Percentiles rank a stretch among this genome's conserved stretches.
Evolutionary conservation across 2,113 vertebrate genomes (phyloP).

Genomic region (Bambusicola thoracicus): DNA sequence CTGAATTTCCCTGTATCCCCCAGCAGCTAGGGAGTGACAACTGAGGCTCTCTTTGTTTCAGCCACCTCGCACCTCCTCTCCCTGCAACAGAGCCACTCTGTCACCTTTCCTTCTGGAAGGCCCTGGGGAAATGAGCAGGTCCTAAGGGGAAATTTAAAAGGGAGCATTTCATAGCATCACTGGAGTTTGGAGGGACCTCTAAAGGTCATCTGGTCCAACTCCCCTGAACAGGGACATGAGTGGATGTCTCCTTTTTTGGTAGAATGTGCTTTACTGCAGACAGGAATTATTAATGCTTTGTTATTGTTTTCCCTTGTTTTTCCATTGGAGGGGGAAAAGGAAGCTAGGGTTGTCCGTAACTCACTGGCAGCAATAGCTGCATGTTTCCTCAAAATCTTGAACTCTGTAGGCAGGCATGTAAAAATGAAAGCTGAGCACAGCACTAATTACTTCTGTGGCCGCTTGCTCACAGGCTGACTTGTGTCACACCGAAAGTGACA

Average conservation of each 20-base stretch:
- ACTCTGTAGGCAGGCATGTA: not conserved
- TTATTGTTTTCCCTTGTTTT: not conserved
- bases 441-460: not conserved
- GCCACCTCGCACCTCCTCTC: not conserved
- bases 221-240: too few relatives aligned
- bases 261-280: not conserved
- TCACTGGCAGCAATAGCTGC: not conserved
- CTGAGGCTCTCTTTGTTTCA: not conserved
- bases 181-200: too few relatives aligned
- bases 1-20: not conserved
- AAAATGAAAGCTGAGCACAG: not conserved
- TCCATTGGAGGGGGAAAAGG: not conserved
- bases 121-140: not conserved
- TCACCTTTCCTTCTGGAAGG: not conserved
- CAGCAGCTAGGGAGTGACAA: not conserved
- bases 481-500: not conserved
- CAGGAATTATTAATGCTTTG: not conserved
- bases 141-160: not conserved
- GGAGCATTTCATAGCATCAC: not conserved
- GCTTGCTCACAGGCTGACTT: rapidly evolving
- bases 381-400: not conserved
- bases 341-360: not conserved
- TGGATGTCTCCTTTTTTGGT: not conserved
- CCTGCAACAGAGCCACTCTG: not conserved
- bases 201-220: too few relatives aligned